phyloP scores from a whole-genome alignment of 2,797 vertebrate genomes.

The Nothura maculosa region DNA sequence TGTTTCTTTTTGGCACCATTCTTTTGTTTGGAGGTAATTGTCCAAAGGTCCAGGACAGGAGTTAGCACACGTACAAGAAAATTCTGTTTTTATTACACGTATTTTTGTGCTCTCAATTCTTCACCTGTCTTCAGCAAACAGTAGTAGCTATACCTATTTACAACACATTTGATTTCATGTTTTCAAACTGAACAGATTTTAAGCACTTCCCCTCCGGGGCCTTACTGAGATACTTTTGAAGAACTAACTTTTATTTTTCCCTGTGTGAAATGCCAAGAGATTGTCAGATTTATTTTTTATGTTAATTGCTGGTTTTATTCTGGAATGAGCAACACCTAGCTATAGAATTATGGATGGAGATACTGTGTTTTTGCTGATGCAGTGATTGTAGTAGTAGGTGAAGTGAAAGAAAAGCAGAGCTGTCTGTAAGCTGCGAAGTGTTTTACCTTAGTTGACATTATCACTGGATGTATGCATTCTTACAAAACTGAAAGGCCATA shows the following conservation, averaged over 20 bases:
- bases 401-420: neutral
- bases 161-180: neutral
- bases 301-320: neutral
- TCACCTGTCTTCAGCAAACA: too few species aligned
- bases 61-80: neutral
- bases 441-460: neutral
- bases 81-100: rapidly evolving
- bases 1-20: neutral
- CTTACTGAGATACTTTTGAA: neutral
- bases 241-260: neutral
- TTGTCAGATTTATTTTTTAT: neutral
- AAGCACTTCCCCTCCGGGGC: neutral
- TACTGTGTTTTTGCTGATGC: neutral
- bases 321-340: neutral
- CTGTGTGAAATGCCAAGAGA: neutral
- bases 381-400: neutral
- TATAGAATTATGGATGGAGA: neutral
- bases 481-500: neutral
- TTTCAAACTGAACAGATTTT: neutral
- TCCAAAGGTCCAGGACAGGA: neutral
- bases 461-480: neutral
- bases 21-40: neutral
- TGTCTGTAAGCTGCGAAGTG: neutral
- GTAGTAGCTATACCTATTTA: neutral
- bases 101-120: neutral